phyloP scores from a whole-genome alignment of 2,888 invertebrate genomes.

The Quadroppia sp. region DNA sequence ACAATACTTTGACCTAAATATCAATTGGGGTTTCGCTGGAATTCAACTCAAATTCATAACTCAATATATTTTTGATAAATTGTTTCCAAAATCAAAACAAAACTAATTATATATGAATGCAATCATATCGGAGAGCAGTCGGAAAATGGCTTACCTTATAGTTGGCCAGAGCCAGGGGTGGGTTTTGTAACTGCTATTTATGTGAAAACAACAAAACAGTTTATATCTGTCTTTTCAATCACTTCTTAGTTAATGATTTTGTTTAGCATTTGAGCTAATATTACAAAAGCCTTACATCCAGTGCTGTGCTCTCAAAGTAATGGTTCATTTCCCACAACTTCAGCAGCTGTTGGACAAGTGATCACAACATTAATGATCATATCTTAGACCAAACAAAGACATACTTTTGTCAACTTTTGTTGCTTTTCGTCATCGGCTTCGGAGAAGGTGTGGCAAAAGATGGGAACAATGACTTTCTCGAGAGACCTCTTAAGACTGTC shows the following conservation, averaged over 20 bases:
- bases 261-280: constrained; percentile 32
- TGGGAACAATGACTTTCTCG: constrained; percentile 92
- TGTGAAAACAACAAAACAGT: constrained; percentile 30
- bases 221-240: constrained; percentile 25
- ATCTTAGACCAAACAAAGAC: neutral
- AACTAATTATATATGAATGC: neutral
- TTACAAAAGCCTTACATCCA: constrained; percentile 51
- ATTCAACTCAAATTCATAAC: constrained; percentile 34
- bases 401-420: constrained; percentile 77
- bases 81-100: constrained; percentile 14
- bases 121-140: neutral
- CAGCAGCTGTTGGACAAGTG: constrained; percentile 68
- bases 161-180: constrained; percentile 51
- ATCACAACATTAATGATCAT: too few species aligned
- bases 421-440: constrained; percentile 82
- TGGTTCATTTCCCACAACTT: constrained; percentile 92
- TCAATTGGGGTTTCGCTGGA: constrained; percentile 26
- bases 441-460: constrained; percentile 91
- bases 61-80: neutral
- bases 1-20: constrained; percentile 33
- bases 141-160: constrained; percentile 52
- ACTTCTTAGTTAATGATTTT: constrained; percentile 9
- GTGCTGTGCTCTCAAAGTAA: constrained; percentile 60
- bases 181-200: constrained; percentile 55
- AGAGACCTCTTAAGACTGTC: constrained; percentile 87